These are phyloP conservation scores for Hypotaenidia philippensis DNA, from an alignment of 2,797 vertebrate species.

Conservation along the genomic window DNA sequence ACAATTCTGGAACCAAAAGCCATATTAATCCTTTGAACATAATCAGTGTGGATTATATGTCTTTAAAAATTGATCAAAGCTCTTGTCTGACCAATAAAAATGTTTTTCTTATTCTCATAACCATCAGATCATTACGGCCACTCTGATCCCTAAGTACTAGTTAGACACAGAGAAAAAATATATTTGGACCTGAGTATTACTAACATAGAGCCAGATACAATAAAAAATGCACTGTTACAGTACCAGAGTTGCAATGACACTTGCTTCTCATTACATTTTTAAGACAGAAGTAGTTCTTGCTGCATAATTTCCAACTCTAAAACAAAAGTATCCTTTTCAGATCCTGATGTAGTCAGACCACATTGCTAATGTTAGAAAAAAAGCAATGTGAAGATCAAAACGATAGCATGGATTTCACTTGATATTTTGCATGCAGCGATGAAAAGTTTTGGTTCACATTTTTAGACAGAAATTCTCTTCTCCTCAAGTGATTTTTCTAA, in stretches of 20 bases:
- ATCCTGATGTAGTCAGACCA: background rate
- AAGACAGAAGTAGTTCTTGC: constrained; percentile 7
- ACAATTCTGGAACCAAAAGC: constrained; percentile 3
- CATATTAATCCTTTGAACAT: constrained; percentile 10
- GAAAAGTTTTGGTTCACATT: constrained; percentile 59
- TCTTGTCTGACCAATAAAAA: constrained; percentile 11
- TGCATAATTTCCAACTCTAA: constrained; percentile 5
- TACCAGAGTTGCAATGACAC: background rate
- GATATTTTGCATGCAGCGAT: constrained; percentile 43
- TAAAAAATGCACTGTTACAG: constrained; percentile 6
- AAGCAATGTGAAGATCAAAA: constrained; percentile 9
- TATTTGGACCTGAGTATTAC: background rate
- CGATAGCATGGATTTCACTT: background rate
- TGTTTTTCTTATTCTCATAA: background rate
- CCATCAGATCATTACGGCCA: background rate
- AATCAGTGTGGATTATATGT: background rate
- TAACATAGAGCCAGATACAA: background rate
- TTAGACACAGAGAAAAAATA: background rate
- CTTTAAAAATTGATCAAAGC: constrained; percentile 18
- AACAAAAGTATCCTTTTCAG: background rate
- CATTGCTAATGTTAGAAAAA: background rate
- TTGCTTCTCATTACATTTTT: constrained; percentile 30
- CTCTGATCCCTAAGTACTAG: background rate
- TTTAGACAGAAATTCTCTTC: constrained; percentile 38
- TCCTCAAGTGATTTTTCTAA: constrained; percentile 58